Base-by-base conservation (phyloP, 1,140 invertebrate genomes). In the Apis florea region DNA sequence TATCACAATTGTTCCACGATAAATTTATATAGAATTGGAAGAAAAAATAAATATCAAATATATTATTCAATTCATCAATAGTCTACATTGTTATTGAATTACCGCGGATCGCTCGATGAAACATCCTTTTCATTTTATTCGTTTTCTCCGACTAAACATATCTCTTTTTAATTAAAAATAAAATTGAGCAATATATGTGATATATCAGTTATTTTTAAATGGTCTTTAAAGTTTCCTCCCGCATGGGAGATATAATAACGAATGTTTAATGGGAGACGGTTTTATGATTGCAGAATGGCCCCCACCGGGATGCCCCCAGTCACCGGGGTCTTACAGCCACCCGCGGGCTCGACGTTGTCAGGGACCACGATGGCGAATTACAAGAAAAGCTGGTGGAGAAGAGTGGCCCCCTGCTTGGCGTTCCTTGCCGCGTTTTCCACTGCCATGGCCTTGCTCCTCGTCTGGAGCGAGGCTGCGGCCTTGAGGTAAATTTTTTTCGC, bases 341-440 rank as follows among this genome's bases (percentile, higher is more conserved):
- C 85, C 15, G 40, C 75, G 64, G 82, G 69, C 12, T 59, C 86
- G 0, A 56, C 71, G 9, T 63, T 83, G n/a, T 31, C 82, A 15
- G 77, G 74, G 54, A 76, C 53, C 40, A 79, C 83, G 2, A 78
- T 87, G 26, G 12, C 70, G 4, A 84, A 58, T 61, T 82, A 90
- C 31, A 93, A 93, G 80, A 91, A 90, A 84, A 89, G 88, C 47
- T 91, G 88, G 85, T 91, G 90, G 84, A 87, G 89, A 58, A 89
- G 85, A 86, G 80, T 93, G 17, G 90, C 92, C 51, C 91, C 92
- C 67, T 93, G 87, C 82, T 80, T 93, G 58, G 93, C 91, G n/a
- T 94, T 93, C 64, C 79, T 94, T 15, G 89, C 87, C 64, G 92
- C 92, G 26, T 94, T 94, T 86, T 92, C 92, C 17, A 92, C 92